Percentiles rank a stretch among this genome's conserved stretches.
Conservation (phyloP, 1,140 invertebrate species). For the Sogatella furcifera region DNA sequence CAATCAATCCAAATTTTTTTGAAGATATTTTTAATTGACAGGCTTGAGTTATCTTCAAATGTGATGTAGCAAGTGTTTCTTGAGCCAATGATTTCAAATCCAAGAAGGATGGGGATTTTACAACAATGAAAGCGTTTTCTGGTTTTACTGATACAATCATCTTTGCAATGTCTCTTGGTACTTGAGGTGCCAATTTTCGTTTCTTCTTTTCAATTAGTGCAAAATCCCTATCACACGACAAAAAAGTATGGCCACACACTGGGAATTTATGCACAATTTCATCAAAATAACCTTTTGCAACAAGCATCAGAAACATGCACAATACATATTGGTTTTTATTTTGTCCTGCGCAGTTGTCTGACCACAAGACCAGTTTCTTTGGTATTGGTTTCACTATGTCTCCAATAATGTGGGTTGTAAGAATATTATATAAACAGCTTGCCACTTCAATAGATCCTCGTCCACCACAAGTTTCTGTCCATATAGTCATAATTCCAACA, state of each 20-base stretch:
- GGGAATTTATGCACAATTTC: neutral
- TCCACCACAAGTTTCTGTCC: neutral
- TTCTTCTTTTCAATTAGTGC: neutral
- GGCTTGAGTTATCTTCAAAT: too few species aligned
- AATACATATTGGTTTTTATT: neutral
- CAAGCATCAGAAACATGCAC: neutral
- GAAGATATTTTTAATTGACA: too few species aligned
- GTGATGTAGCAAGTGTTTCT: too few species aligned
- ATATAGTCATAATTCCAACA: neutral
- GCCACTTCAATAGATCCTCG: neutral
- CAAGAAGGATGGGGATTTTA: too few species aligned
- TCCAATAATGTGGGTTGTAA: neutral
- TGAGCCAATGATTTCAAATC: too few species aligned
- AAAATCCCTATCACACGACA: neutral
- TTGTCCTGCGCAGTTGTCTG: constrained; percentile 1
- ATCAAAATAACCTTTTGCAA: neutral
- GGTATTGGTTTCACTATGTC: neutral
- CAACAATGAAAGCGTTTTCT: neutral
- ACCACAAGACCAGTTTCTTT: neutral
- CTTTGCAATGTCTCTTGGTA: neutral
- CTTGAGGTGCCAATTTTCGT: neutral
- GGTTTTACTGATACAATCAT: neutral
- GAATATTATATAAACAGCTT: neutral
- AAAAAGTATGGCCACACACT: neutral
- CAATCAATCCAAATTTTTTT: too few species aligned